These are phyloP conservation scores for Yoshiicerus persimilis DNA, from an alignment of 1,140 invertebrate species.

Conservation along the genomic window DNA sequence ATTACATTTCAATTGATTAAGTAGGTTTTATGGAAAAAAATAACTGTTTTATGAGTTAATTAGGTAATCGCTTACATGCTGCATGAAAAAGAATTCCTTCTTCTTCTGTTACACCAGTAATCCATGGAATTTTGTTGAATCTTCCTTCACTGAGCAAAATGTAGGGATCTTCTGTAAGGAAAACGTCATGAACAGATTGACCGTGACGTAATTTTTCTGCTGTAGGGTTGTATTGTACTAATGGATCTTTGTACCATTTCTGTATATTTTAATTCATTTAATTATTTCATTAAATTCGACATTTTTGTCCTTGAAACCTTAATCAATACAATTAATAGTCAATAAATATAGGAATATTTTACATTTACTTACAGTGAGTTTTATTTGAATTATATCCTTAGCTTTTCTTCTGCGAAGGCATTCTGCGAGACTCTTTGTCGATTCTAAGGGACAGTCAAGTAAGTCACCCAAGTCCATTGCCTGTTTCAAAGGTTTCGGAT, in stretches of 20 bases:
- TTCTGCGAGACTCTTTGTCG: background rate
- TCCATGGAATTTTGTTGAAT: conserved; percentile 29
- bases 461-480: conserved; percentile 12
- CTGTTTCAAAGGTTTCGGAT: conserved; percentile 11
- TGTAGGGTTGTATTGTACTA: background rate
- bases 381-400: conserved; percentile 27
- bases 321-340: too few relatives aligned
- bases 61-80: background rate
- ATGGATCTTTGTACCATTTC: conserved; percentile 27
- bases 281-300: too few relatives aligned
- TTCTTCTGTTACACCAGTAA: conserved; percentile 28
- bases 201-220: background rate
- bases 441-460: conserved; percentile 18
- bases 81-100: conserved; percentile 36
- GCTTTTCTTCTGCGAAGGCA: conserved; percentile 26
- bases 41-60: too few relatives aligned
- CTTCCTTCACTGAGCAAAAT: background rate
- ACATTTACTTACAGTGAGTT: background rate
- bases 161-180: background rate
- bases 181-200: background rate
- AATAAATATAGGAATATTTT: too few relatives aligned
- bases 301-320: too few relatives aligned
- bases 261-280: too few relatives aligned
- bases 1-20: background rate
- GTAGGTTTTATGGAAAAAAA: background rate